phyloP scores from a whole-genome alignment of 2,888 invertebrate genomes.

The Napeogenes sylphis region DNA sequence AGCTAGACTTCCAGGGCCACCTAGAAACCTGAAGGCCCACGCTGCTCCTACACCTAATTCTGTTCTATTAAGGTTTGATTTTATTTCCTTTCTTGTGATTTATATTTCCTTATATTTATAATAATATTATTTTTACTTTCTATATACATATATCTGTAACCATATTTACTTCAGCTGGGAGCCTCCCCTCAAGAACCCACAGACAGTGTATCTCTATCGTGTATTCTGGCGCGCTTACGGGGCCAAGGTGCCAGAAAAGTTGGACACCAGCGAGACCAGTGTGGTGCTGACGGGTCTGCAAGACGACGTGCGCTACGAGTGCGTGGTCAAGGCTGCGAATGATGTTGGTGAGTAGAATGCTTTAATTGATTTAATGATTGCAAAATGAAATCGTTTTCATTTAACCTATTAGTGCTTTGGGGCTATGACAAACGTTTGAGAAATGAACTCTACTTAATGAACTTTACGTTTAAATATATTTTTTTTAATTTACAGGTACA shows the following conservation, averaged over 20 bases:
- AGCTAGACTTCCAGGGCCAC: constrained; percentile 88
- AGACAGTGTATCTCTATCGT: constrained; percentile 88
- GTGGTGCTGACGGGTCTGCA: constrained; percentile 83
- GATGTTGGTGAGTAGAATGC: constrained; percentile 75
- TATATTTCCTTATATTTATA: no score
- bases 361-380: neutral
- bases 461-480: neutral
- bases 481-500: constrained; percentile 70
- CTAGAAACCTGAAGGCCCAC: constrained; percentile 64
- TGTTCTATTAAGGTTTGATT: constrained; percentile 57
- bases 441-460: neutral
- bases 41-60: constrained; percentile 63
- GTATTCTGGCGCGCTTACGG: constrained; percentile 88
- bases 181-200: constrained; percentile 87
- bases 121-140: neutral
- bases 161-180: constrained; percentile 79
- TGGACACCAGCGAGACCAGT: constrained; percentile 85
- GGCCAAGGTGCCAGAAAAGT: constrained; percentile 79
- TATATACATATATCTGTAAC: neutral
- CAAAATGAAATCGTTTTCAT: neutral
- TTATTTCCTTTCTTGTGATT: no score
- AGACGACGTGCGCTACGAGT: constrained; percentile 86
- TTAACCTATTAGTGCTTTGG: neutral
- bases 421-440: neutral
- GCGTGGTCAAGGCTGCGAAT: constrained; percentile 90